Evolutionary conservation across 2,888 invertebrate genomes (phyloP), one percentile per base, ranked within the genome.

Genomic region (Microplitis deprimator): DNA sequence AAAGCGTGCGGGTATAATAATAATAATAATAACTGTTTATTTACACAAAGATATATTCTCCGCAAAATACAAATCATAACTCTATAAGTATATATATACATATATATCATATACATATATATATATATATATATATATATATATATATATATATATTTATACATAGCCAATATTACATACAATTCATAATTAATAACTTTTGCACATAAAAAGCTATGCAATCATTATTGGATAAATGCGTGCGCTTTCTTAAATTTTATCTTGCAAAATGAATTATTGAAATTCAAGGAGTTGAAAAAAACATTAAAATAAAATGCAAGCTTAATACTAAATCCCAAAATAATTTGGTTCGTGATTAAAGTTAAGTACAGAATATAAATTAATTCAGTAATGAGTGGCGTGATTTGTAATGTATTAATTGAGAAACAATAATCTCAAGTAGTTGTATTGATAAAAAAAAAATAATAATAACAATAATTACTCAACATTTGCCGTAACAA

Each of bases 321-420:
- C 67, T 74, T 68, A 84, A 87, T 87, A 86, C 87, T 87, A 87
- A 87, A 88, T 86, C 85, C 88, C 86, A 88, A 88, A 88, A 87
- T 86, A 85, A 79, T 41, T 65, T 77, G 61, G 62, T 40, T 65
- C 20, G 41, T 73, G 20, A 39, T n/a, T 20, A 40, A 41, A n/a
- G 60, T 29, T 20, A 73, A 50, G 20, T 29, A 73, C 29, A 50
- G 13, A 64, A 65, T 40, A 62, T 41, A 13, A 29, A 50, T 65
- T 41, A 16, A 64, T 60, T 73, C 68, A 67, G 70, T 62, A 72
- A 77, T 41, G 40, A 50, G 65, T 73, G 8, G 75, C 61, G 76
- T 71, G 20, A 75, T 68, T 77, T 50, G 76, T 67, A 20, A 65
- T 75, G 71, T 60, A 78, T 70, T 67, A 60, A 71, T 61, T 67